Base-by-base conservation (phyloP, 1,140 invertebrate genomes). In the Ips nitidus region DNA sequence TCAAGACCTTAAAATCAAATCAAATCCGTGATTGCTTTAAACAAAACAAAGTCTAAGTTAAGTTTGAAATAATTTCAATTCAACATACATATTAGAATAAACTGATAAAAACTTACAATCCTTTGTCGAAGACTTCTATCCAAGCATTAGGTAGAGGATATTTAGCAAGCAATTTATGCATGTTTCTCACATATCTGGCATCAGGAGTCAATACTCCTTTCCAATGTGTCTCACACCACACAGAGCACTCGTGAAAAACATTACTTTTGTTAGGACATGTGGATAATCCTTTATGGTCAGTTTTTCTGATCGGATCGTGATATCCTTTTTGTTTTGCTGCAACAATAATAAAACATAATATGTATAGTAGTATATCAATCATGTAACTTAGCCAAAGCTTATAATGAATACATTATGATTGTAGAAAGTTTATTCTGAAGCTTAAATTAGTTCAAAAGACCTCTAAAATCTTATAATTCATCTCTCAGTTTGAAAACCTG, bases 211-310 rank as follows among this genome's bases (percentile, higher is more conserved):
- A 72, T 66, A 88, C 88, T 38, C 93, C 86, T 71, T 91, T 92
- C 93, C 94, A 99, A 56, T 89, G 86, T 77, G 94, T 91, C 64
- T 91, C 89, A 83, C 98, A 99, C 82, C 88, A 97, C 39, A 88
- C 86, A 1, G 87, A 88, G 81, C 98, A 99, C 71, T 94, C 90
- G 80, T 99, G 98, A 81, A 92, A 96, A 67, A 95, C 91, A 79
- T 99, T 99, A 75, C 87, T 92, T 81, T 97, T 98, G 79, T 99
- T 99, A 2, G 98, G 98, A 81, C 98, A 99, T 2, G 92, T 91
- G 74, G 86, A 87, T 73, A 89, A 89, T 41, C 85, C 84, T 74
- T 85, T 85, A 40, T 84, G 86, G 37, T 86, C 84, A 79, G 80
- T 83, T 84, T 78, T 80, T 75, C 71, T 79, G 71, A 76, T 68